Evolutionary conservation across 2,888 invertebrate species (phyloP).

Genomic region (Drosophila fungiperda): DNA sequence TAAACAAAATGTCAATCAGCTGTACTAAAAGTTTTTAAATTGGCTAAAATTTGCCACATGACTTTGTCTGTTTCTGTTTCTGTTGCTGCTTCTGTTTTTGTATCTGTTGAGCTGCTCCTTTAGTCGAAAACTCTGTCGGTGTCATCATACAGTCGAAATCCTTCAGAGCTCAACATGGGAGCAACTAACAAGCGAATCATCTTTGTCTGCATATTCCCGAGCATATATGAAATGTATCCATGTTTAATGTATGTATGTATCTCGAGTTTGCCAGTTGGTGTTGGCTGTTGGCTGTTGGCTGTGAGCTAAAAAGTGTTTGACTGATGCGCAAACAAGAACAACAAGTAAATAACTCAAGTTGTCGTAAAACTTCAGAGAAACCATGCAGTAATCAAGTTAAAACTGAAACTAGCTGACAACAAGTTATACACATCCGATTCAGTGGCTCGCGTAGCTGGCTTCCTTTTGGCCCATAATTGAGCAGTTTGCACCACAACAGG

Average conservation of each 20-base stretch:
- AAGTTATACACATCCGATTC: conserved; percentile 10
- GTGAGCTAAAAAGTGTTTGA: conserved; percentile 42
- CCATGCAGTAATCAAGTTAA: conserved; percentile 69
- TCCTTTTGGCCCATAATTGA: conserved; percentile 68
- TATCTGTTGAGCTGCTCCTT: neutral
- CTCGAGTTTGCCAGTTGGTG: neutral
- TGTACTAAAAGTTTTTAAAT: conserved; percentile 28
- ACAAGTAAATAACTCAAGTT: conserved; percentile 56
- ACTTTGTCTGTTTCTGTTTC: conserved; percentile 10
- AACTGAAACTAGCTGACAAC: conserved; percentile 50
- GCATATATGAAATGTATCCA: neutral
- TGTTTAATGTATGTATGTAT: neutral
- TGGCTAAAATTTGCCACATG: conserved; percentile 29
- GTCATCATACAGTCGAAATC: neutral
- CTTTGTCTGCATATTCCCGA: neutral
- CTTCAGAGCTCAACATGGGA: neutral
- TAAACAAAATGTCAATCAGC: conserved; percentile 35
- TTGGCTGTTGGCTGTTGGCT: conserved; percentile 7
- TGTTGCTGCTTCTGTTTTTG: neutral
- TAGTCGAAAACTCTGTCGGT: conserved; percentile 2
- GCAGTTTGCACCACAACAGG: conserved; percentile 75
- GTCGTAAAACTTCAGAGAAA: conserved; percentile 37
- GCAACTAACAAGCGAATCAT: conserved; percentile 3
- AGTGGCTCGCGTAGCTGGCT: conserved; percentile 22
- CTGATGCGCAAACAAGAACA: conserved; percentile 45